phyloP scores from a whole-genome alignment of 2,113 vertebrate species.

The Paedocypris sp. region DNA sequence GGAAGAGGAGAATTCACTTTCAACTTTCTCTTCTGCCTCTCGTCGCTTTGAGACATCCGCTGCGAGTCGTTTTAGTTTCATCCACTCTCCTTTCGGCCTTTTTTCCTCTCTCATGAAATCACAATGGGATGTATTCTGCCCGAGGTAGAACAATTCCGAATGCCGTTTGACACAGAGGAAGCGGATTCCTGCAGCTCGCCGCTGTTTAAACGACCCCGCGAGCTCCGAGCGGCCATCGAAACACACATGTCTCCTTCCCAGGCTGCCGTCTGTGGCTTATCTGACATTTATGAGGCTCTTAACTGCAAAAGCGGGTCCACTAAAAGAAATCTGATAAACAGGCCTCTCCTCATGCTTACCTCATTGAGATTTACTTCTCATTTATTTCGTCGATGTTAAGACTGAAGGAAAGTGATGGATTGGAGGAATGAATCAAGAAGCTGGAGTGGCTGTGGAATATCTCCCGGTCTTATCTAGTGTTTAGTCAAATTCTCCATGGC shows the following conservation, averaged over 20 bases:
- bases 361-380: neutral
- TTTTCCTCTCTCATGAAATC: constrained; percentile 54
- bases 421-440: too few relatives aligned
- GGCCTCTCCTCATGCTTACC: constrained; percentile 31
- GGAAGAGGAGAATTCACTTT: constrained; percentile 11
- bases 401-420: constrained; percentile 13
- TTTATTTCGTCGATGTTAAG: neutral
- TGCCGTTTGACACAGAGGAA: constrained; percentile 55
- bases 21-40: constrained; percentile 9
- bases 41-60: neutral
- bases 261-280: constrained; percentile 24
- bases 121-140: constrained; percentile 62
- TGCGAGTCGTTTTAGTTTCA: constrained; percentile 19
- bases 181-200: constrained; percentile 36
- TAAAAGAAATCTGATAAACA: constrained; percentile 35
- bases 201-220: constrained; percentile 28
- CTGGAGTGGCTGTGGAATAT: too few relatives aligned
- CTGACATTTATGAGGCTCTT: constrained; percentile 37
- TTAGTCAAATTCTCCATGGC: neutral
- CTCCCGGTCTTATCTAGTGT: neutral
- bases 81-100: constrained; percentile 17
- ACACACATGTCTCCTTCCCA: constrained; percentile 17
- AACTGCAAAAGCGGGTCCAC: constrained; percentile 35
- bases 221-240: constrained; percentile 20
- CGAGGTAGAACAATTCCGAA: constrained; percentile 56